Conservation (phyloP, 2,113 vertebrate genomes). For the Panurus biarmicus region DNA sequence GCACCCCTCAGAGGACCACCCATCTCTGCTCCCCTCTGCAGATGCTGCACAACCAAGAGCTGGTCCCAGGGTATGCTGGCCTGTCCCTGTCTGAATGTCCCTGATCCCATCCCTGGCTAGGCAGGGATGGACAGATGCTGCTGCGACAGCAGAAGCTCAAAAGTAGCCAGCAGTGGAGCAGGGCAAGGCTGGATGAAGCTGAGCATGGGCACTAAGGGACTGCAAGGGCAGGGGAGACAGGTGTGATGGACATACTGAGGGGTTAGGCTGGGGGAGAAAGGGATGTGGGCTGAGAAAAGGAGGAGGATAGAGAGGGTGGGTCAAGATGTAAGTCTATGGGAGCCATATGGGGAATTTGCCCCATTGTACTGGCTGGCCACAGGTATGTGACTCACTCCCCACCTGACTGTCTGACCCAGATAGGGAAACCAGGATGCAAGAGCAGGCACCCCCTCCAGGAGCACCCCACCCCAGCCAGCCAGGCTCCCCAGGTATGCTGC, state of each 20-base stretch:
- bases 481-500: accelerated
- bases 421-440: background rate
- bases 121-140: background rate
- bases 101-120: background rate
- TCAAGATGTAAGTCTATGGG: background rate
- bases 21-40: background rate
- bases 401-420: background rate
- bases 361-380: background rate
- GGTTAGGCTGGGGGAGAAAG: background rate
- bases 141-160: background rate
- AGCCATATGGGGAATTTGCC: background rate
- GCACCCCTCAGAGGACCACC: background rate
- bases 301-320: background rate
- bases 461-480: background rate
- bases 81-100: background rate
- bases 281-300: background rate
- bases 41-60: background rate
- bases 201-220: background rate
- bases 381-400: background rate
- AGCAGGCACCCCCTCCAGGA: background rate
- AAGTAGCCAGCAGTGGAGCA: background rate
- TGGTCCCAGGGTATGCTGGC: background rate
- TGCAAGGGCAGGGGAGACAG: background rate
- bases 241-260: accelerated
- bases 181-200: background rate